Conservation (phyloP, 2,888 invertebrate genomes). For the Lathronympha strigana region DNA sequence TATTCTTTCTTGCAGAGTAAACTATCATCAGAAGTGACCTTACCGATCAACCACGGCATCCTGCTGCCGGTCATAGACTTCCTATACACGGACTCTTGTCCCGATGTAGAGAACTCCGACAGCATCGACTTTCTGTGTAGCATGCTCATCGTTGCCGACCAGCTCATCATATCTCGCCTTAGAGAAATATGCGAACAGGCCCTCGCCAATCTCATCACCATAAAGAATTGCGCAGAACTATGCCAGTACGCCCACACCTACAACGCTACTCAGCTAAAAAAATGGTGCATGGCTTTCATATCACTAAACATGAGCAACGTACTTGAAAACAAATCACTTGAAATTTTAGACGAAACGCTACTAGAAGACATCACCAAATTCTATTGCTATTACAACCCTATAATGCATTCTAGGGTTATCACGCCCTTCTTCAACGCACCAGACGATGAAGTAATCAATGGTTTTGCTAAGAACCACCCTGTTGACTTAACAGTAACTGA, state of each 20-base stretch:
- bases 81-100: slow-evolving; percentile 88
- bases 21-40: slow-evolving; percentile 74
- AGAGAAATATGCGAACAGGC: slow-evolving; percentile 89
- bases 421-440: slow-evolving; percentile 87
- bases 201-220: slow-evolving; percentile 86
- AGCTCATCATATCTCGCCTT: slow-evolving; percentile 88
- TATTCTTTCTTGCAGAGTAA: slow-evolving; percentile 75
- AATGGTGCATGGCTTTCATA: slow-evolving; percentile 90
- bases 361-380: slow-evolving; percentile 87
- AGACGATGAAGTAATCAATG: slow-evolving; percentile 82
- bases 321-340: slow-evolving; percentile 87
- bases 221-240: slow-evolving; percentile 91
- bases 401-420: slow-evolving; percentile 86
- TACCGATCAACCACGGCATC: slow-evolving; percentile 86
- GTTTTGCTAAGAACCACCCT: slow-evolving; percentile 68
- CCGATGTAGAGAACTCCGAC: slow-evolving; percentile 83
- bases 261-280: slow-evolving; percentile 89
- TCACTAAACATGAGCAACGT: slow-evolving; percentile 89
- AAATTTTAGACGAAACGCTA: slow-evolving; percentile 85
- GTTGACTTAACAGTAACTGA: slow-evolving; percentile 77
- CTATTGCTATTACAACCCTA: slow-evolving; percentile 86
- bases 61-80: slow-evolving; percentile 89
- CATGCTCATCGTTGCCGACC: slow-evolving; percentile 91
- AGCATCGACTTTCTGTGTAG: slow-evolving; percentile 90
- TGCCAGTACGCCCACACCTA: slow-evolving; percentile 90